Conservation (phyloP, 30 jellyfish, hydroid and myxozoan genomes). For the Turritopsis rubra region DNA sequence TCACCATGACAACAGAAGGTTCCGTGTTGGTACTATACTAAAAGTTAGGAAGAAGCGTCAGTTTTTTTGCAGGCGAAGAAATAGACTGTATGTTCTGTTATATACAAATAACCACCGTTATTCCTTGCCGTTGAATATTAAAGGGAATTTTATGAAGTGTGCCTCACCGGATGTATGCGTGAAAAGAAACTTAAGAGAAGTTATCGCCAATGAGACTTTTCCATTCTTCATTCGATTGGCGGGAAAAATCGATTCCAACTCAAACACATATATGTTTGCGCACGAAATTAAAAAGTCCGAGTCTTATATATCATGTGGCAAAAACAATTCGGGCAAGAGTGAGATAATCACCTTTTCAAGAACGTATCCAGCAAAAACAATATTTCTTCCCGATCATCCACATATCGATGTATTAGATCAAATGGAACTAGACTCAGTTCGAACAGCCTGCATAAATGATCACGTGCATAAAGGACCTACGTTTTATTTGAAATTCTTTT, state of each 20-base stretch:
- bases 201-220: background rate
- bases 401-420: background rate
- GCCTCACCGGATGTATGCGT: constrained; percentile 1
- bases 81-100: background rate
- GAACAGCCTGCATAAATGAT: background rate
- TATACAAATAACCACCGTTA: background rate
- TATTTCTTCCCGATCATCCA: background rate
- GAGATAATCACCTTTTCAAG: background rate
- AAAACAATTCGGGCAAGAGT: background rate
- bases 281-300: background rate
- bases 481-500: background rate
- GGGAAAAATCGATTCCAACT: too few species aligned
- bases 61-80: background rate
- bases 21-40: background rate
- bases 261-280: background rate
- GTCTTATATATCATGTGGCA: background rate
- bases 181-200: background rate
- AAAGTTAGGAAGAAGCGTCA: background rate
- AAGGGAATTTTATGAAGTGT: constrained; percentile 9
- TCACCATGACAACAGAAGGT: background rate
- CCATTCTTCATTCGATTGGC: constrained; percentile 6
- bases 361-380: background rate
- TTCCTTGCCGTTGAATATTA: background rate
- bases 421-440: background rate
- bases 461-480: background rate